Base-by-base conservation (phyloP, 92 coral and sea anemone genomes). In the Phenganax subtilis region DNA sequence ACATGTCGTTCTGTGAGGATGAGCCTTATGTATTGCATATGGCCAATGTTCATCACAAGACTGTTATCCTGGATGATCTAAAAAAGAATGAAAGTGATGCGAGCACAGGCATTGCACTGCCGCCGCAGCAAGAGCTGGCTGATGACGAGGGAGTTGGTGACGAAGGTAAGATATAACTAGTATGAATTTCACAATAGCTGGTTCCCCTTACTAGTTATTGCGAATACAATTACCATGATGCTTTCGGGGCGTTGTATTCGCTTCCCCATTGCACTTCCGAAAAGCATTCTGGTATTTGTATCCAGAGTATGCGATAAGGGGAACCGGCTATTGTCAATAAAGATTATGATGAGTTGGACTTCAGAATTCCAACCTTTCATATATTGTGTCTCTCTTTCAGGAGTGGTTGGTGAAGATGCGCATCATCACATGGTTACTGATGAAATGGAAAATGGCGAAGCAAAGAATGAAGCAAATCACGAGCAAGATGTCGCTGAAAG, bases 1-100 rank as follows among this genome's bases (percentile, higher is more conserved):
- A 76, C 44, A 76, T 76, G 81, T 76, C 81, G 53, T 76, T 76
- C 67, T 76, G 81, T 58, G 81, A 76, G 16, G 81, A 76, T n/a
- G 81, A 76, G 12, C 69, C 81, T 3, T 76, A 76, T 51, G 25
- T 76, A 12, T 17, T 76, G 9, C 81, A 76, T 53, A 76, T 76
- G 81, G 81, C 71, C 8, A 58, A 25, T 76, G 56, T 76, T 52
- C 81, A 76, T 59, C 81, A 76, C 52, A 76, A 60, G 31, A 76
- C 14, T 44, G 52, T 76, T 20, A 8, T 55, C 4, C 7, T 76
- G 12, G 67, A 31, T 6, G 81, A 59, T 9, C 44, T n/a, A 8
- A 76, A 76, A 29, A 76, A 76, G 51, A 65, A n/a, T 25, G 65
- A 56, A 1, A 54, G 28, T 60, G 81, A 76, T 29, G 53, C 6